phyloP scores from a whole-genome alignment of 2,888 invertebrate species.

The Sesia bembeciformis region DNA sequence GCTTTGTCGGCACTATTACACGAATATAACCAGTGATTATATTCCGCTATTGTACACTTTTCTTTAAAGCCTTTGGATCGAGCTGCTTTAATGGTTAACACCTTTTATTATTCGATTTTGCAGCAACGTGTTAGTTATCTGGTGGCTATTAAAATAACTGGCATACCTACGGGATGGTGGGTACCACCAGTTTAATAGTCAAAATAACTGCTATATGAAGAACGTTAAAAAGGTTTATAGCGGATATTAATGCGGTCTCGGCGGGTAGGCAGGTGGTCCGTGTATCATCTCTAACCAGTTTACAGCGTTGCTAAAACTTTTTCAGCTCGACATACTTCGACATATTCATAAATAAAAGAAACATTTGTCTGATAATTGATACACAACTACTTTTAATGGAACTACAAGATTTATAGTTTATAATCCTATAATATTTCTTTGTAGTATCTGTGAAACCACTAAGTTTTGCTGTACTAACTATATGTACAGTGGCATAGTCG shows the following conservation, averaged over 20 bases:
- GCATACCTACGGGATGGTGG: neutral
- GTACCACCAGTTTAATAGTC: neutral
- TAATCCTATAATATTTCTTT: too few relatives aligned
- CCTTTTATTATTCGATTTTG: neutral
- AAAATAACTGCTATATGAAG: neutral
- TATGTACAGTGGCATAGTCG: too few relatives aligned
- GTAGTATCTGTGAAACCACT: too few relatives aligned
- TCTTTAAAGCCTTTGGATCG: neutral
- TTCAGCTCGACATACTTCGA: neutral
- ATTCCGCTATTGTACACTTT: conserved; percentile 6
- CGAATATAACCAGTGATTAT: conserved; percentile 10
- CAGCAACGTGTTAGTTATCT: neutral
- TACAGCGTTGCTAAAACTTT: neutral
- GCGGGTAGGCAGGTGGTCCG: neutral
- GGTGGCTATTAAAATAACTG: neutral
- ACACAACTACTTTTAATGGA: too few relatives aligned
- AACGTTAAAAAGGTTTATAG: neutral
- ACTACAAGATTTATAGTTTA: too few relatives aligned
- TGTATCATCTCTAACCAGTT: neutral
- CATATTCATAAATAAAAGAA: too few relatives aligned
- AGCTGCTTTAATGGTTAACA: neutral
- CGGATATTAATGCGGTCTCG: neutral
- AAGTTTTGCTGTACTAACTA: too few relatives aligned
- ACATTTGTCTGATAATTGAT: too few relatives aligned
- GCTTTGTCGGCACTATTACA: conserved; percentile 24